Evolutionary conservation across 2,113 vertebrate species (phyloP), one percentile per base, ranked within the genome.

Genomic region (Lophura nycthemera): DNA sequence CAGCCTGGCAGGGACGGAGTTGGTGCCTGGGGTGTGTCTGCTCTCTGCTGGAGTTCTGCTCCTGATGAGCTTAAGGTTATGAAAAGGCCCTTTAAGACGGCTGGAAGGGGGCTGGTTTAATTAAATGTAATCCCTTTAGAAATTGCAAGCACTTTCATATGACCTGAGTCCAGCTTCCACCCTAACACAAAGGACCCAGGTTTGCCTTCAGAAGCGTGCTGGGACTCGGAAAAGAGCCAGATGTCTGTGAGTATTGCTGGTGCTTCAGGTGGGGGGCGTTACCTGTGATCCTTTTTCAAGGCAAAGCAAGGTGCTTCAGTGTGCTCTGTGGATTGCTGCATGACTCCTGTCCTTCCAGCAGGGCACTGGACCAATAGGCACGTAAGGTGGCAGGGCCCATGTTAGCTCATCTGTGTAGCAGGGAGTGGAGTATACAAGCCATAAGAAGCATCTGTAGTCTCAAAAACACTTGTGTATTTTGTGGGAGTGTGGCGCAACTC

Each of bases 131-230:
- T 97, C 97, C 95, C 81, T 95, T 96, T 69, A 98, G 95, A 95
- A 97, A 95, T 97, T 92, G 96, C 95, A 97, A 98, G 97, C 93
- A 1, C 85, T 97, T 97, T 96, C 97, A 97, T 96, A 94, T 98
- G 97, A 97, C 95, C 86, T 0, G 3, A 86, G 80, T 83, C 83
- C 95, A 90, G 83, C 88, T 90, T 91, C 63, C 63, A 27, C 76
- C 32, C 50, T 42, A 81, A 83, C 85, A 83, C 85, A 30, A 89
- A 85, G 67, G 60, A 75, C 5, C 54, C 10, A 3, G 71, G 73
- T 60, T 76, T 78, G 57, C 65, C 30, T 88, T 47, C 3, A 0
- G 63, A 36, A 24, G 65, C 24, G 90, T 11, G 73, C 79, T 89
- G 88, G 80, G 16, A 2, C 30, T 27, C 11, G 0, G 65, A 89